A percentile compares a stretch with the other conserved stretches of the same genome.
phyloP scores from a whole-genome alignment of 2,888 invertebrate genomes.

The Phaedon cochleariae region DNA sequence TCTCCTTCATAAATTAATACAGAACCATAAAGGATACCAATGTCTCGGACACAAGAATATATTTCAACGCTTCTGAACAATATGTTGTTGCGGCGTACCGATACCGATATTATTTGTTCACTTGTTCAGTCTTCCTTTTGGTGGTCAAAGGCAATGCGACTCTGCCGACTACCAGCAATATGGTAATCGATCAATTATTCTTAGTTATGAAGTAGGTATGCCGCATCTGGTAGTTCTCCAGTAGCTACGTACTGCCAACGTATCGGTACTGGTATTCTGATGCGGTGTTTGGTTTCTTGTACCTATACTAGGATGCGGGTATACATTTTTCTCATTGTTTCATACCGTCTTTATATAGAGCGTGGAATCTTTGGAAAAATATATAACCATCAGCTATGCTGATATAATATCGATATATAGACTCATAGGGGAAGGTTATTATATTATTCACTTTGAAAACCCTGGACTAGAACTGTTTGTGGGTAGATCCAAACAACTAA shows the following conservation, averaged over 20 bases:
- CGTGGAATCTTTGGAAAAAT: neutral
- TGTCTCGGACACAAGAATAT: neutral
- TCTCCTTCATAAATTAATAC: no score
- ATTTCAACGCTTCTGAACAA: slow-evolving; percentile 3
- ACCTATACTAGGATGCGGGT: neutral
- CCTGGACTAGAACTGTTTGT: no score
- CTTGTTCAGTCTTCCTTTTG: slow-evolving; percentile 14
- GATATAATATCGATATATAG: neutral
- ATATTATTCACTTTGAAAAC: no score
- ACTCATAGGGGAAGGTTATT: neutral
- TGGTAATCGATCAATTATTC: slow-evolving; percentile 29
- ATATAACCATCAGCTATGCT: neutral
- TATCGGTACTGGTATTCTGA: neutral
- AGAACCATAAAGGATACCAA: neutral
- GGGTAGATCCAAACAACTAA: no score
- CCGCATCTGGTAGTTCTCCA: slow-evolving; percentile 13
- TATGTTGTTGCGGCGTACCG: slow-evolving; percentile 9
- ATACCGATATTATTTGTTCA: slow-evolving; percentile 15
- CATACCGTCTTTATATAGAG: slow-evolving; percentile 1
- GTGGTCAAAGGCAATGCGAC: slow-evolving; percentile 7
- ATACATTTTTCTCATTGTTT: neutral
- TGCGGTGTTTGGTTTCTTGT: neutral
- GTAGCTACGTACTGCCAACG: slow-evolving; percentile 4
- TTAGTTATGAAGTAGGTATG: slow-evolving; percentile 35
- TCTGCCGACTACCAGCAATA: slow-evolving; percentile 14